Evolutionary conservation across 2,888 invertebrate genomes (phyloP).

Genomic region (Thera britannica): DNA sequence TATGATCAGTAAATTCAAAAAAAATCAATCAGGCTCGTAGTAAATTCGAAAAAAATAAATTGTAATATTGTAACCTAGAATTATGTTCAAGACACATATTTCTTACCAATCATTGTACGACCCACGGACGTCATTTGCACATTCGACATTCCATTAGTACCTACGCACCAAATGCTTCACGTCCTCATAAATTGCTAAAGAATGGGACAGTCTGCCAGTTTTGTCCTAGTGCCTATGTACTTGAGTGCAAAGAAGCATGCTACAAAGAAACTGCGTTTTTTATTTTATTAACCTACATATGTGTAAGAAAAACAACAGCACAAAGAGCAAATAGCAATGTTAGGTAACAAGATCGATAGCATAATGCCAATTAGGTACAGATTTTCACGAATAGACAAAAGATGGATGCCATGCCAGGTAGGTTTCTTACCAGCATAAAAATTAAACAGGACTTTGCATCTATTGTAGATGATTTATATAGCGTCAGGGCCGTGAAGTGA

Average conservation of each 20-base stretch:
- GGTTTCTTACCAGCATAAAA: too few relatives aligned
- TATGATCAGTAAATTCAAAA: not conserved
- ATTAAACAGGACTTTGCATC: too few relatives aligned
- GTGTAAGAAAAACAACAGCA: too few relatives aligned
- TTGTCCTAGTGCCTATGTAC: slow-evolving; percentile 2
- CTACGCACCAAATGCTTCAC: slow-evolving; percentile 23
- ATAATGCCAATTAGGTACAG: too few relatives aligned
- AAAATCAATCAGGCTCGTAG: not conserved
- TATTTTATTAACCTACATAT: too few relatives aligned
- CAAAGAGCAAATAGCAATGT: too few relatives aligned
- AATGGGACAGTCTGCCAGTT: slow-evolving; percentile 25
- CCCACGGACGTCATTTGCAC: slow-evolving; percentile 23
- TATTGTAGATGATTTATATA: too few relatives aligned
- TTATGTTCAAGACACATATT: slow-evolving; percentile 3
- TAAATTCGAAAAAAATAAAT: not conserved
- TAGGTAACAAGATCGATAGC: too few relatives aligned
- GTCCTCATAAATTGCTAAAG: slow-evolving; percentile 30
- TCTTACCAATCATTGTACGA: slow-evolving; percentile 10
- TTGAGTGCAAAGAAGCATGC: not conserved
- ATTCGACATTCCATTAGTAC: slow-evolving; percentile 25
- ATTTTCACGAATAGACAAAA: too few relatives aligned
- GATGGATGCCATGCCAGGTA: too few relatives aligned
- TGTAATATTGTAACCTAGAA: not conserved
- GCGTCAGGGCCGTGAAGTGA: too few relatives aligned
- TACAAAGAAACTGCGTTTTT: not conserved